Conservation (phyloP, 1,140 invertebrate species). For the Zaprionus gabonicus region DNA sequence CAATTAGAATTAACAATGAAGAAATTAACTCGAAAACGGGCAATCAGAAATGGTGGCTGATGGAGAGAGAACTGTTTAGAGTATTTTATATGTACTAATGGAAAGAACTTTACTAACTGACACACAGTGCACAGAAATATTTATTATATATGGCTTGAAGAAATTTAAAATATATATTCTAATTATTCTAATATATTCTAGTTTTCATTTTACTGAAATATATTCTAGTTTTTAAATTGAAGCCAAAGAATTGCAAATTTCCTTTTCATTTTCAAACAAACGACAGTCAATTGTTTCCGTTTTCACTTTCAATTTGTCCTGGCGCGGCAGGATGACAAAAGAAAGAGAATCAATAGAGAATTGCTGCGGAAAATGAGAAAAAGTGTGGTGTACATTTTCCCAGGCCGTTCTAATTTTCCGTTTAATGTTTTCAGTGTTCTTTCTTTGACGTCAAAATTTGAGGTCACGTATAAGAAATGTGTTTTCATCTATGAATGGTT, state of each 20-base stretch:
- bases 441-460: background rate
- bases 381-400: background rate
- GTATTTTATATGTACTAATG: background rate
- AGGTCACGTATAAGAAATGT: background rate
- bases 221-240: background rate
- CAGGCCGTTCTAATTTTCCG: background rate
- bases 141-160: background rate
- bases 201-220: background rate
- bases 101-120: background rate
- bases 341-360: background rate
- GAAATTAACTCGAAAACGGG: background rate
- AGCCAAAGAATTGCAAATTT: background rate
- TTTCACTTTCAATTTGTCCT: constrained; percentile 4
- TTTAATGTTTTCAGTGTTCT: background rate
- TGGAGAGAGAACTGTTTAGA: background rate
- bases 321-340: background rate
- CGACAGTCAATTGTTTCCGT: background rate
- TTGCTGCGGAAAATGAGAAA: background rate
- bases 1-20: background rate
- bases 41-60: background rate
- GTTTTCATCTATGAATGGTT: background rate
- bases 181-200: no score
- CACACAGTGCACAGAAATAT: background rate
- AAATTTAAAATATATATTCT: no score
- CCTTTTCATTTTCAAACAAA: background rate